phyloP scores from a whole-genome alignment of 2,888 invertebrate species.

The Chouioia cunea region DNA sequence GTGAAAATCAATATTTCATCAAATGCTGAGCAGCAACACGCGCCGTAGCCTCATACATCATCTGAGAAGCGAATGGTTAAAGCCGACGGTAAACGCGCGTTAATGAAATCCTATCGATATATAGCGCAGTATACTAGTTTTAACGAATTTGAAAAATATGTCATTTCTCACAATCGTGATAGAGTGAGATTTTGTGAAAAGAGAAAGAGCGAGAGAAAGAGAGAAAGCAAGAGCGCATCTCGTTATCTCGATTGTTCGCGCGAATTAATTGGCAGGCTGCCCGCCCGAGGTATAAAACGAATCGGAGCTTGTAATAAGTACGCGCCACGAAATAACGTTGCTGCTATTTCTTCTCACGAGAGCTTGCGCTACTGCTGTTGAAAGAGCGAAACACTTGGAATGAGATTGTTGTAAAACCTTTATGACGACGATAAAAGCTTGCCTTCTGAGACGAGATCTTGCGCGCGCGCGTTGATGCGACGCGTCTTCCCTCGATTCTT shows the following conservation, averaged over 20 bases:
- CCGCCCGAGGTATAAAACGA: not conserved
- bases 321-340: not conserved
- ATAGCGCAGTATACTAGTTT: not conserved
- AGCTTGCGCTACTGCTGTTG: not conserved
- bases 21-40: too few species aligned
- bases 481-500: slow-evolving; percentile 47
- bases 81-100: slow-evolving; percentile 6
- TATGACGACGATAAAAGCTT: slow-evolving; percentile 51
- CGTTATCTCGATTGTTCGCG: too few species aligned
- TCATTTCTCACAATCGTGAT: not conserved
- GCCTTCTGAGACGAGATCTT: slow-evolving; percentile 43
- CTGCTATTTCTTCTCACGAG: not conserved
- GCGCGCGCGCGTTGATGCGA: slow-evolving; percentile 39
- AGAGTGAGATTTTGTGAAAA: too few species aligned
- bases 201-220: too few species aligned
- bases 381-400: slow-evolving; percentile 42
- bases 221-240: too few species aligned
- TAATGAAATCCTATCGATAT: not conserved
- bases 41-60: not conserved
- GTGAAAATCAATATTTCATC: too few species aligned
- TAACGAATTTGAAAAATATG: slow-evolving; percentile 21
- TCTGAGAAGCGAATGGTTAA: slow-evolving; percentile 19
- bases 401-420: slow-evolving; percentile 56
- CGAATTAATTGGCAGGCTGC: too few species aligned
- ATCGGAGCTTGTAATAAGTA: slow-evolving; percentile 27